Percentiles rank a stretch among this genome's conserved stretches.
phyloP scores from a whole-genome alignment of 2,113 vertebrate genomes.

The Sturnus vulgaris region DNA sequence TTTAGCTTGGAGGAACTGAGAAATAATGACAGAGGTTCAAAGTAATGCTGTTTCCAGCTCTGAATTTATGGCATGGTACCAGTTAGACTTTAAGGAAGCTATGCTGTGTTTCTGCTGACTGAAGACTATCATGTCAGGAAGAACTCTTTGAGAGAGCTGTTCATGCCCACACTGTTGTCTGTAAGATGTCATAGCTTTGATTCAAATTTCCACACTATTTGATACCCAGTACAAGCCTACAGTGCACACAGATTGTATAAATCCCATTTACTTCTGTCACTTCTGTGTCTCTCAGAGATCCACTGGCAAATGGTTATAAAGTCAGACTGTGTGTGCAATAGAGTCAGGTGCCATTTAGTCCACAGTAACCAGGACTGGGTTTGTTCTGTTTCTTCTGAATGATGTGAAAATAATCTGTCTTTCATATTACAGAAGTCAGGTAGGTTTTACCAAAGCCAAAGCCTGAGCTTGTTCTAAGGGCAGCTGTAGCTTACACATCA shows the following conservation, averaged over 20 bases:
- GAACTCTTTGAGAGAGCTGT: background rate
- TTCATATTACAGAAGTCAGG: background rate
- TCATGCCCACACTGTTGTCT: background rate
- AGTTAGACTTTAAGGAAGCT: background rate
- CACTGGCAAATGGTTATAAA: background rate
- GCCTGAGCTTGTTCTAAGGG: background rate
- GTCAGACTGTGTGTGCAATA: accelerated
- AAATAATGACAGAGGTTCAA: background rate
- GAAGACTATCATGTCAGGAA: background rate
- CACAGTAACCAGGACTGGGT: accelerated
- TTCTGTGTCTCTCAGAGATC: background rate
- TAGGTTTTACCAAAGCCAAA: background rate
- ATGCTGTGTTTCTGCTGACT: background rate
- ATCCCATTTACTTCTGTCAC: background rate
- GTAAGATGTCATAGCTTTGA: background rate
- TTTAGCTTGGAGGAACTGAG: background rate
- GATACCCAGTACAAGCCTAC: background rate
- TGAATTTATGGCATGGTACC: background rate
- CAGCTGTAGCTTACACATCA: background rate
- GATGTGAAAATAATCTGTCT: accelerated
- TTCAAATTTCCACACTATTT: background rate
- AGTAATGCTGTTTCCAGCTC: background rate
- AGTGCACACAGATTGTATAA: background rate
- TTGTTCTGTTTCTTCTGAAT: background rate
- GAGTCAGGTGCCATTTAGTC: background rate